These are phyloP conservation scores for Nephila pilipes DNA, from an alignment of 1,140 invertebrate species.

Conservation along the genomic window DNA sequence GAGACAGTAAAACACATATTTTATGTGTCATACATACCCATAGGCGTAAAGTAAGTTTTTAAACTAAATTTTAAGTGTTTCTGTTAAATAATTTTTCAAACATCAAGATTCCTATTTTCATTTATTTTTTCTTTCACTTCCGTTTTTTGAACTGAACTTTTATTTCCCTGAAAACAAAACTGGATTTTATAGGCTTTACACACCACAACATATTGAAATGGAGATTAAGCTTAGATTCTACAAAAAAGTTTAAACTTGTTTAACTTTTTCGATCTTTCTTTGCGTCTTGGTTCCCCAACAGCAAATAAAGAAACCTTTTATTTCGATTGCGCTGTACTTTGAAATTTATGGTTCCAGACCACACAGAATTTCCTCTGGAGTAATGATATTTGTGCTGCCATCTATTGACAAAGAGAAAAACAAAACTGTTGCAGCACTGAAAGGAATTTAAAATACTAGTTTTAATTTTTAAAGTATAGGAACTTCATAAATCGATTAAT, in stretches of 20 bases:
- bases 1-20: too few species aligned
- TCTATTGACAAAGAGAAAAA: neutral
- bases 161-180: neutral
- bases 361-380: neutral
- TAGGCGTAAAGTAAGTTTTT: too few species aligned
- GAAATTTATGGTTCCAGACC: conserved; percentile 6
- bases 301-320: conserved; percentile 39
- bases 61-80: too few species aligned
- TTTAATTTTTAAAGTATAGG: too few species aligned
- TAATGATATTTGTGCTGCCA: neutral
- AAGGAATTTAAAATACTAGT: too few species aligned
- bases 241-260: neutral
- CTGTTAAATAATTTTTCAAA: neutral
- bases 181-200: neutral
- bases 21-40: too few species aligned
- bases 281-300: neutral
- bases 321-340: conserved; percentile 3
- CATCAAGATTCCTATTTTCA: neutral
- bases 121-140: neutral
- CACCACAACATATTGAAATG: neutral
- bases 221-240: neutral
- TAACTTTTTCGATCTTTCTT: conserved; percentile 20
- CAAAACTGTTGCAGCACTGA: too few species aligned
- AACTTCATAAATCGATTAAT: too few species aligned
- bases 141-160: neutral